Evolutionary conservation across 2,113 vertebrate species (phyloP), one percentile per base, ranked within the genome.

Genomic region (Stigmatopora nigra): DNA sequence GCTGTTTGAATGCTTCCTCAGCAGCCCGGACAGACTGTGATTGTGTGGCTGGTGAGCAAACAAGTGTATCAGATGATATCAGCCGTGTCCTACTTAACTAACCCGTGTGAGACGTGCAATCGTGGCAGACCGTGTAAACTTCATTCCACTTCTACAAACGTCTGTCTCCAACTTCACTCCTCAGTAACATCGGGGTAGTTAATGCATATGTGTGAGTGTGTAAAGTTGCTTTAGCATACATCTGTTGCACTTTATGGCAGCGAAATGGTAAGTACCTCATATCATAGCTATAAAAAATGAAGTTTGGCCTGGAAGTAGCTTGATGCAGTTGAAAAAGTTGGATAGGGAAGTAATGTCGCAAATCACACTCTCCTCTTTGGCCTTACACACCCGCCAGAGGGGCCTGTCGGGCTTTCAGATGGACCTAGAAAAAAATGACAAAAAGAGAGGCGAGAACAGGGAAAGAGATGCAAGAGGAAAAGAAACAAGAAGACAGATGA

Each of bases 61-160:
- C 86, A 89, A 84, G 82, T 84, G 81, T 82, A 85, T 83, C 83
- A 81, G 87, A 89, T 89, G 78, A 74, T 88, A 89, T 89, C 87
- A 81, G 82, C 72, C 49, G 12, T 82, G 87, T 78, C 87, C 87
- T 84, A 89, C 65, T 88, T 89, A 84, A 72, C 66, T 67, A 58
- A 71, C 25, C 78, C 61, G 81, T 75, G 48, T 72, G 74, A 79
- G 69, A 70, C 9, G 44, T 58, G 55, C 22, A 47, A 74, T 38
- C 68, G 52, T 48, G 68, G 36, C 58, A 60, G 66, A 70, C 49
- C 57, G 72, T 82, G 64, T 80, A 78, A 84, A 81, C 76, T 78
- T 82, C 44, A 35, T 63, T 67, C 46, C 8, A 61, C 58, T 74
- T 69, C 61, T 65, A 72, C 63, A 63, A 67, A 51, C 67, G 62